Evolutionary conservation across 2,888 invertebrate genomes (phyloP).

Genomic region (Sinopyrophorus schimmeli): DNA sequence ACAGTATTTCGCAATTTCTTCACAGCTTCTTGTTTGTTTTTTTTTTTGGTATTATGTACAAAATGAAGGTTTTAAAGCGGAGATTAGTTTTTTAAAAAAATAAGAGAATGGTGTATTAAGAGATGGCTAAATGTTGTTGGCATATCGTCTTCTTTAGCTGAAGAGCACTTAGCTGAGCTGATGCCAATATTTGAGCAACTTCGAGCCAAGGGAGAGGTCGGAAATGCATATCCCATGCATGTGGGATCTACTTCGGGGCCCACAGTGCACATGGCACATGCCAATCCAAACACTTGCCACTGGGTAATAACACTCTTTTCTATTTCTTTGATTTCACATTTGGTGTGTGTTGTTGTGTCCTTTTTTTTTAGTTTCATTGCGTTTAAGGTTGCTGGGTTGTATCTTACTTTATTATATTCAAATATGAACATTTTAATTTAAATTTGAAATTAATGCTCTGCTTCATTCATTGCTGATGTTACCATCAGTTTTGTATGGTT

Average conservation of each 20-base stretch:
- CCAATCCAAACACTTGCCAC: conserved; percentile 67
- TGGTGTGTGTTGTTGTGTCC: conserved; percentile 40
- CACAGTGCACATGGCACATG: conserved; percentile 64
- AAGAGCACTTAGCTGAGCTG: conserved; percentile 94
- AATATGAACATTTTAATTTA: too few relatives aligned
- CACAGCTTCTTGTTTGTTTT: conserved; percentile 1
- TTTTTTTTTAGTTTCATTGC: conserved; percentile 26
- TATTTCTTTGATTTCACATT: conserved; percentile 37
- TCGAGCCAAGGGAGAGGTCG: conserved; percentile 87
- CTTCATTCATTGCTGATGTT: too few relatives aligned
- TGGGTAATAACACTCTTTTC: conserved; percentile 64
- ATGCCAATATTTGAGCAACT: conserved; percentile 95
- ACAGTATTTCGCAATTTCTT: conserved; percentile 8
- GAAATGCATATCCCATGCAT: conserved; percentile 89
- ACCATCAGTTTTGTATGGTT: too few relatives aligned
- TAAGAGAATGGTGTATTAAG: too few relatives aligned
- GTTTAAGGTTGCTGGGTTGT: too few relatives aligned
- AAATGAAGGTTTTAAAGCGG: too few relatives aligned
- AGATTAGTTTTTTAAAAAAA: too few relatives aligned
- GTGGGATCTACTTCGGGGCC: conserved; percentile 73
- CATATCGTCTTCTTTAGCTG: conserved; percentile 64
- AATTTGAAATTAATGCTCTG: too few relatives aligned
- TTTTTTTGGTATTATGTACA: conserved; percentile 19
- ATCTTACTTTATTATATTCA: too few relatives aligned
- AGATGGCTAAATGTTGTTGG: conserved; percentile 21